phyloP scores from a whole-genome alignment of 2,888 invertebrate genomes.

The Lepeophtheirus nordmannii region DNA sequence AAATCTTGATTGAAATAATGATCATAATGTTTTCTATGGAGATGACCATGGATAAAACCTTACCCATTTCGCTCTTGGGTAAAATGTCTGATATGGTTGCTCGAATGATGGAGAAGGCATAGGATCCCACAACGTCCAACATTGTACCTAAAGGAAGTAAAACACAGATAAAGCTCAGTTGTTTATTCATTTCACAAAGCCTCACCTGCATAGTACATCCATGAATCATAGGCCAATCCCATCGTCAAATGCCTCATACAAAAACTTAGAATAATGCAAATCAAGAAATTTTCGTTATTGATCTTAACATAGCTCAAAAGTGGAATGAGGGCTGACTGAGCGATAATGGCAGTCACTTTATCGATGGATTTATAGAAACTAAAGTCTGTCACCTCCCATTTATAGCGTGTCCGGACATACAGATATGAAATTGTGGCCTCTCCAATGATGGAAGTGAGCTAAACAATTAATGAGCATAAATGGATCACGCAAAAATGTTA shows the following conservation, averaged over 20 bases:
- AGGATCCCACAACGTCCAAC: not conserved
- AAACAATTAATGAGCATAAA: no score
- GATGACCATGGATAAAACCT: not conserved
- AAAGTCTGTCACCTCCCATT: conserved; percentile 17
- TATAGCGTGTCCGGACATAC: not conserved
- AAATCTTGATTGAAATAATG: not conserved
- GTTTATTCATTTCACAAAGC: no score
- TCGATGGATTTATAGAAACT: conserved; percentile 5
- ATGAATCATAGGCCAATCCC: not conserved
- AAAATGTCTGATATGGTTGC: conserved; percentile 1
- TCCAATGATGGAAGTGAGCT: not conserved
- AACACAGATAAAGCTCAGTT: no score
- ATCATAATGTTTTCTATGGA: not conserved
- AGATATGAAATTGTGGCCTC: conserved; percentile 7
- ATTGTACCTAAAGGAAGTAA: not conserved
- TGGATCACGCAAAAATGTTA: no score
- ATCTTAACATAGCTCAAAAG: not conserved
- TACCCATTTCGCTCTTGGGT: conserved; percentile 11
- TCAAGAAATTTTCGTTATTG: not conserved
- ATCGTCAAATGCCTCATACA: conserved; percentile 2
- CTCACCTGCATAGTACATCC: conserved; percentile 9
- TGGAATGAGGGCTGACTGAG: conserved; percentile 2
- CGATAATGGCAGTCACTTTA: not conserved
- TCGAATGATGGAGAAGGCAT: conserved; percentile 6
- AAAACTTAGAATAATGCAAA: not conserved